Evolutionary conservation across 2,888 invertebrate species (phyloP).

Genomic region (Ashinkailepas kermadecensis): DNA sequence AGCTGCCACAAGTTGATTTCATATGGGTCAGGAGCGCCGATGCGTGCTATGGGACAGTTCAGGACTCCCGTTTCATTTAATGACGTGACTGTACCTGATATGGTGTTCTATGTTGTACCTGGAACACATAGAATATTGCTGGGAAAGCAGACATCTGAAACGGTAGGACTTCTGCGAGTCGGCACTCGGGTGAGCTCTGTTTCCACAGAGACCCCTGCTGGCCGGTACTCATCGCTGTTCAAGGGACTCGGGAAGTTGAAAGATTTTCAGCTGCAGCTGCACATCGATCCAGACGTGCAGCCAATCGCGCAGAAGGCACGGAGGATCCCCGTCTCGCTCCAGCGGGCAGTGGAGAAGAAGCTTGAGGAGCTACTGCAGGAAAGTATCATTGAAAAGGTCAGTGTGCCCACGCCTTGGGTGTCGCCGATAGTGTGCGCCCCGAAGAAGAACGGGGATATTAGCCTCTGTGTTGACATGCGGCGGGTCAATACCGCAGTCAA

Average conservation of each 20-base stretch:
- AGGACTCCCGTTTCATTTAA: neutral
- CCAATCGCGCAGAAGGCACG: neutral
- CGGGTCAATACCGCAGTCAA: slow-evolving; percentile 34
- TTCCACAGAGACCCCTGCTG: neutral
- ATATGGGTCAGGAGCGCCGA: neutral
- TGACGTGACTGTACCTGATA: neutral
- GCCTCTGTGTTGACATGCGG: slow-evolving; percentile 37
- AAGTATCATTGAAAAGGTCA: slow-evolving; percentile 30
- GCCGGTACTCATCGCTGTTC: neutral
- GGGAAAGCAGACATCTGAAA: neutral
- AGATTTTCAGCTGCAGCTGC: neutral
- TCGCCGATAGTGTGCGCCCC: slow-evolving; percentile 35
- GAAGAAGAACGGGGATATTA: slow-evolving; percentile 35
- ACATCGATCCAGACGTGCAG: slow-evolving; percentile 4
- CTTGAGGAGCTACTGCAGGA: neutral
- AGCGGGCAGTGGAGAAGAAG: neutral
- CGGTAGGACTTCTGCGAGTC: neutral
- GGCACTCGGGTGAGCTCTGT: neutral
- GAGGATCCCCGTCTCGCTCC: neutral
- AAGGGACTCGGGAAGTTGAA: neutral
- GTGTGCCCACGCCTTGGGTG: too few species aligned
- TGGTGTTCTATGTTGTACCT: neutral
- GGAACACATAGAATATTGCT: neutral
- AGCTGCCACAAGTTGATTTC: neutral
- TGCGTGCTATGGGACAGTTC: neutral